Conservation (phyloP, 2,797 vertebrate genomes). For the Crocidura indochinensis region DNA sequence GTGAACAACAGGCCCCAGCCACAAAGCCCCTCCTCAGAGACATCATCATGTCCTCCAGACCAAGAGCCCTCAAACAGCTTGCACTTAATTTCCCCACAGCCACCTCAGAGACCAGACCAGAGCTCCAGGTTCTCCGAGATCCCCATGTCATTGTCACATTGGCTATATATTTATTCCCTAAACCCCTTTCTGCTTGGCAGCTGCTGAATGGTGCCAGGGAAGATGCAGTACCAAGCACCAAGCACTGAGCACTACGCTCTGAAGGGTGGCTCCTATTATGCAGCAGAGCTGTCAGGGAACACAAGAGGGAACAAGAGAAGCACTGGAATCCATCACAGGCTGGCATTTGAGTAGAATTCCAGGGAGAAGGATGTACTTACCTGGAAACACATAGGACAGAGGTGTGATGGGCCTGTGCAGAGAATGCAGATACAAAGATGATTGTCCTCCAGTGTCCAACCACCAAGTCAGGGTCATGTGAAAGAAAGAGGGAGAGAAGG, state of each 20-base stretch:
- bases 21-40: slow-evolving; percentile 26
- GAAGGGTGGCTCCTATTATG: slow-evolving; percentile 32
- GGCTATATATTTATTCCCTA: slow-evolving; percentile 74
- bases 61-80: slow-evolving; percentile 72
- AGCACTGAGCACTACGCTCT: background rate
- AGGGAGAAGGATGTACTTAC: slow-evolving; percentile 80
- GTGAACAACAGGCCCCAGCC: slow-evolving; percentile 28
- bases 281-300: slow-evolving; percentile 60
- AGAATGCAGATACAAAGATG: slow-evolving; percentile 82
- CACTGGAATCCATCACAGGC: slow-evolving; percentile 72
- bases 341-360: slow-evolving; percentile 82
- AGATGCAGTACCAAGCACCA: slow-evolving; percentile 59
- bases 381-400: slow-evolving; percentile 79
- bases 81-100: slow-evolving; percentile 77
- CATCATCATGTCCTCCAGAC: slow-evolving; percentile 64
- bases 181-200: slow-evolving; percentile 72
- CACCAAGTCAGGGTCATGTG: slow-evolving; percentile 77
- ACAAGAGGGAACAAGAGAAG: slow-evolving; percentile 67
- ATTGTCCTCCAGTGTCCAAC: slow-evolving; percentile 83
- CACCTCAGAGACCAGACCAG: slow-evolving; percentile 10
- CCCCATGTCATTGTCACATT: slow-evolving; percentile 77
- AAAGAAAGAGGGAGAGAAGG: slow-evolving; percentile 77
- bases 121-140: slow-evolving; percentile 39
- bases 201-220: slow-evolving; percentile 55
- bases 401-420: slow-evolving; percentile 79